phyloP scores from a whole-genome alignment of 2,797 vertebrate genomes.

The Craterocephalus amniculus region DNA sequence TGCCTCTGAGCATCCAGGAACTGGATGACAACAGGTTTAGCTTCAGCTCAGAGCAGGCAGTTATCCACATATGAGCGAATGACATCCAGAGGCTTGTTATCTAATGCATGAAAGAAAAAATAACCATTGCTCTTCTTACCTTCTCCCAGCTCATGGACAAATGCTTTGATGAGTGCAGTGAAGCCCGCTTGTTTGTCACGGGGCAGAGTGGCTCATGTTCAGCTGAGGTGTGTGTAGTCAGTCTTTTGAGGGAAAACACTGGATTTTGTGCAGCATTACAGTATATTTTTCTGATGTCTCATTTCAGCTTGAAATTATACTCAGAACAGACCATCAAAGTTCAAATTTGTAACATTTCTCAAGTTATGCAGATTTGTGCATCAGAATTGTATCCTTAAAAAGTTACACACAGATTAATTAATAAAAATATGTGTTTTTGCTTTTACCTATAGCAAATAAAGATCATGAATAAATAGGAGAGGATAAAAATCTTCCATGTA shows the following conservation, averaged over 20 bases:
- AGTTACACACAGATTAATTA: not conserved
- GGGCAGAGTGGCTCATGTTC: constrained; percentile 35
- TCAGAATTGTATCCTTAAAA: too few relatives aligned
- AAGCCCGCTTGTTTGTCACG: constrained; percentile 77
- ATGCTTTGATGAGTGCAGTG: constrained; percentile 78
- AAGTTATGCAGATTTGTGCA: too few relatives aligned
- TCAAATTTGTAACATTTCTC: too few relatives aligned
- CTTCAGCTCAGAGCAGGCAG: constrained; percentile 76
- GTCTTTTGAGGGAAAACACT: not conserved
- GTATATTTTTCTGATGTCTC: not conserved
- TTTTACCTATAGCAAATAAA: not conserved
- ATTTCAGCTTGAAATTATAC: not conserved
- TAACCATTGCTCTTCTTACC: not conserved
- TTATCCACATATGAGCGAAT: constrained; percentile 71
- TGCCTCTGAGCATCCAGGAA: constrained; percentile 82
- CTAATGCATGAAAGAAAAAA: not conserved
- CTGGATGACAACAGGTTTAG: constrained; percentile 83
- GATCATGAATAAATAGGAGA: not conserved
- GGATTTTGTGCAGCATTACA: not conserved
- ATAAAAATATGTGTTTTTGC: not conserved
- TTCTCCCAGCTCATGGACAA: constrained; percentile 76
- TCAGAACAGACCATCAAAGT: not conserved
- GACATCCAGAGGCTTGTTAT: not conserved
- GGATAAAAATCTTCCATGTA: not conserved
- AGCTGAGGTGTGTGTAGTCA: constrained; percentile 40